Conservation (phyloP, 2,888 invertebrate genomes). For the Drosophila mettleri region DNA sequence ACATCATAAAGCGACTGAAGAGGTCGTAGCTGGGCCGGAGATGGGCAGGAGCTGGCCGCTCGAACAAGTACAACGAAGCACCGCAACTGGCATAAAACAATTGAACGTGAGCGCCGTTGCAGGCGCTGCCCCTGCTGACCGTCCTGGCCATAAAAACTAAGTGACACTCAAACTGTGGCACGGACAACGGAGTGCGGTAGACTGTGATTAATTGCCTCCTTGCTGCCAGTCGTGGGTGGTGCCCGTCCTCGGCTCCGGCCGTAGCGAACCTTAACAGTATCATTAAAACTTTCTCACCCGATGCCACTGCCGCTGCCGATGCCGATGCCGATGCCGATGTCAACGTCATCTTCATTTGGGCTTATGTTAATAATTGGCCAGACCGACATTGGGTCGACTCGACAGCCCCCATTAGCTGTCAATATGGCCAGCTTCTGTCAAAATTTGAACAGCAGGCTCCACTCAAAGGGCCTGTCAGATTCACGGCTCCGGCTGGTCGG, state of each 20-base stretch:
- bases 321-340: no score
- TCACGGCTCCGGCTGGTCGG: conserved; percentile 6
- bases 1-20: conserved; percentile 39
- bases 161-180: conserved; percentile 65
- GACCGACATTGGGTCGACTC: conserved; percentile 24
- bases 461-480: conserved; percentile 38
- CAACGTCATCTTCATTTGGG: conserved; percentile 76
- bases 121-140: conserved; percentile 19
- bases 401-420: conserved; percentile 38
- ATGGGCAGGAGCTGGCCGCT: conserved; percentile 1
- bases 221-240: conserved; percentile 20
- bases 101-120: conserved; percentile 61
- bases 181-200: conserved; percentile 7
- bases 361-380: conserved; percentile 76
- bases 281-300: conserved; percentile 66
- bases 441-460: conserved; percentile 43
- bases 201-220: conserved; percentile 72
- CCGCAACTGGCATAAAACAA: conserved; percentile 74
- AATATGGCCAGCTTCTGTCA: conserved; percentile 59
- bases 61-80: conserved; percentile 40
- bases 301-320: no score
- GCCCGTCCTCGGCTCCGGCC: no score
- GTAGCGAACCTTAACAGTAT: conserved; percentile 63
- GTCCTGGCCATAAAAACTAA: conserved; percentile 64
- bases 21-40: neutral